Evolutionary conservation across 2,888 invertebrate species (phyloP).

Genomic region (Volucella bombylans): DNA sequence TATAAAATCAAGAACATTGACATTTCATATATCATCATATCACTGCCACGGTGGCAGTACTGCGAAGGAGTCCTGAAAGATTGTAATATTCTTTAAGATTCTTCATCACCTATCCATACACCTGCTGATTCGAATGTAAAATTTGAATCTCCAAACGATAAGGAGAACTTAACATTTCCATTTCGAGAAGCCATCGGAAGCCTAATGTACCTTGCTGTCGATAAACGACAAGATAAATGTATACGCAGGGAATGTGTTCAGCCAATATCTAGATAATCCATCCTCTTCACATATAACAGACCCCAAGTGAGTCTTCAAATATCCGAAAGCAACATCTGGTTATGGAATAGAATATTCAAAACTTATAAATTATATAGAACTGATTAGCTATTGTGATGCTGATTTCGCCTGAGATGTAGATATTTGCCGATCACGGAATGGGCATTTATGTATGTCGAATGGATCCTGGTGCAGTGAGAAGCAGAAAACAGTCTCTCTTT

Average conservation of each 20-base stretch:
- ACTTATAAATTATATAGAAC: neutral
- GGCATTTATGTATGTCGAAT: slow-evolving; percentile 43
- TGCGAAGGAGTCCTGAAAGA: too few species aligned
- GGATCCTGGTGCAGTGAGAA: slow-evolving; percentile 28
- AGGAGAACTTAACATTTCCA: too few species aligned
- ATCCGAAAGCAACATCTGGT: slow-evolving; percentile 10
- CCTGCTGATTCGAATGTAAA: too few species aligned
- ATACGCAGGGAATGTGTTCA: neutral
- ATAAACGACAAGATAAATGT: too few species aligned
- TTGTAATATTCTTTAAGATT: too few species aligned
- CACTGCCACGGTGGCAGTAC: too few species aligned
- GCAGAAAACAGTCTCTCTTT: slow-evolving; percentile 32
- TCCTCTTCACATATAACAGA: slow-evolving; percentile 12
- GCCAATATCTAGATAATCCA: slow-evolving; percentile 10
- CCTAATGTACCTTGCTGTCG: too few species aligned
- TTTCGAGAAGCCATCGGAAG: too few species aligned
- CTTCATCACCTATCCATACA: too few species aligned
- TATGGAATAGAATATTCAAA: slow-evolving; percentile 24
- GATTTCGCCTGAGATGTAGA: slow-evolving; percentile 23
- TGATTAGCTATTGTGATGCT: slow-evolving; percentile 16
- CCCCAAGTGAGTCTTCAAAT: slow-evolving; percentile 24
- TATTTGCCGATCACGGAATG: slow-evolving; percentile 10
- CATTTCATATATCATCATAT: too few species aligned
- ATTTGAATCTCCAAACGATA: too few species aligned
- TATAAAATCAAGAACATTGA: too few species aligned